Evolutionary conservation across 2,888 invertebrate species (phyloP).

Genomic region (Ophraella communa): DNA sequence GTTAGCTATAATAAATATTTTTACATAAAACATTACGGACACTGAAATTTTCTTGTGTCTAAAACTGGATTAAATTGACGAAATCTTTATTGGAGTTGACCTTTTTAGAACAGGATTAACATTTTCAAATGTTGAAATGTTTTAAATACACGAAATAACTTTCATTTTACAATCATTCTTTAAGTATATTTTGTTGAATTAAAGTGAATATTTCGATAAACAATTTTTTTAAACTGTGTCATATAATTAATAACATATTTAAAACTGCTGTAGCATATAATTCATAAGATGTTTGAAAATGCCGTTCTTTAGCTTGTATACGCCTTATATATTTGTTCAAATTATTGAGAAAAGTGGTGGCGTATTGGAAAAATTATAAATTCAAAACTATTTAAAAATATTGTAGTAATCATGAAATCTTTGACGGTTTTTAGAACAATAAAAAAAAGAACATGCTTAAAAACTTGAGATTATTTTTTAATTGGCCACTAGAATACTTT

Average conservation of each 20-base stretch:
- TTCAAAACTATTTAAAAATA: not conserved
- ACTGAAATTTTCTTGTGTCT: too few relatives aligned
- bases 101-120: constrained; percentile 11
- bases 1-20: too few relatives aligned
- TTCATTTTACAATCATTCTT: too few relatives aligned
- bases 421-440: too few relatives aligned
- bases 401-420: not conserved
- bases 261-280: not conserved
- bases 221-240: not conserved
- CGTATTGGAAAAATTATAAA: not conserved
- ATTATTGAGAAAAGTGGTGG: constrained; percentile 2
- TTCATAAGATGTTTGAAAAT: constrained; percentile 6
- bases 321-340: not conserved
- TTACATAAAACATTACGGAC: too few relatives aligned
- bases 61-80: not conserved
- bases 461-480: not conserved
- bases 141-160: not conserved
- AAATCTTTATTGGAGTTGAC: not conserved
- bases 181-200: too few relatives aligned
- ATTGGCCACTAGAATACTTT: not conserved
- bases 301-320: constrained; percentile 6
- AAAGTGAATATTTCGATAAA: too few relatives aligned
- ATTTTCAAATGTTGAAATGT: constrained; percentile 2
- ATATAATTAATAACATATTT: not conserved
- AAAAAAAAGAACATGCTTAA: too few relatives aligned